Evolutionary conservation across 2,888 invertebrate genomes (phyloP), one percentile per base, ranked within the genome.

Genomic region (Pollenia amentaria): DNA sequence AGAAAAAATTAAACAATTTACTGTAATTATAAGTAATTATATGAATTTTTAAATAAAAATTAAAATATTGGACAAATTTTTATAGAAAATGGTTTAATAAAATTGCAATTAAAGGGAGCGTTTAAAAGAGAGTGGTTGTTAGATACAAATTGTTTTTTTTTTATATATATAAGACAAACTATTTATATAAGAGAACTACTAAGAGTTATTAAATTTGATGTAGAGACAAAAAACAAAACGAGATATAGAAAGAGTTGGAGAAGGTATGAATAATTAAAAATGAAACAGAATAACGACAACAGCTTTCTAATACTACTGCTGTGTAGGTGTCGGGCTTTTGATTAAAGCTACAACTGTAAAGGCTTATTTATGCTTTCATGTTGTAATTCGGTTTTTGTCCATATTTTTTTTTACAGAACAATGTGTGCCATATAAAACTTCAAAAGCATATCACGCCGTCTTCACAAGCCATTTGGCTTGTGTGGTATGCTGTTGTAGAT

Each of bases 21-120:
- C 62, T 18, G 60, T 16, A 82, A 60, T 40, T 10, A 73, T 51
- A 67, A 67, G n/a, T 12, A 60, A 29, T 65, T 16, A 55, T 65
- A 14, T 55, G 48, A 65, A 67, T 57, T 65, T 90, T 89, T 88
- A 89, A 90, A 89, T 87, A 89, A 60, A 40, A 64, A 55, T 18
- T 29, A 67, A 62, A 83, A 70, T 48, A 67, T 44, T 21, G 70
- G n/a, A 16, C 60, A 53, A 46, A n/a, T 70, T 75, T 64, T 46
- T 72, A 46, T 55, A 72, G 72, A 76, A 87, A 87, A 87, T 80
- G 84, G 80, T 79, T 72, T 29, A 29, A 29, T 48, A 60, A 67
- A 57, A 48, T 55, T 21, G 14, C n/a, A 62, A 62, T 57, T 73
- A 40, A n/a, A 57, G 40, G 42, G 21, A 29, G 57, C 1, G 48